phyloP scores from a whole-genome alignment of 2,113 vertebrate genomes.

The Protobothrops flavoviridis region DNA sequence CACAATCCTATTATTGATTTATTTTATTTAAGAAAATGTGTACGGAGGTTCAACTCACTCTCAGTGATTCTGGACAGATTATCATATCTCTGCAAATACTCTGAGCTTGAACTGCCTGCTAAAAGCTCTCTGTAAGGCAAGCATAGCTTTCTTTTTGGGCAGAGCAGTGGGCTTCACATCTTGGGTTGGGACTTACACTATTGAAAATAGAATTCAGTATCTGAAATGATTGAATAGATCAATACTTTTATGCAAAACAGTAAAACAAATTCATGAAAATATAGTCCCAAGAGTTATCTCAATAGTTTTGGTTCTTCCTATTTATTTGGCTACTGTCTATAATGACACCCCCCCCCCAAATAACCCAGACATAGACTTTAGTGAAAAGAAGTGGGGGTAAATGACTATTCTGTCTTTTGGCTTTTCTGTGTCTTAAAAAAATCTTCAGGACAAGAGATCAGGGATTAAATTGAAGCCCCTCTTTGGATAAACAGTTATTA shows the following conservation, averaged over 20 bases:
- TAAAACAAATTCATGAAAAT: background rate
- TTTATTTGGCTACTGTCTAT: background rate
- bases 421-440: background rate
- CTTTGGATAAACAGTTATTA: background rate
- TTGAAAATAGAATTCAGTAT: background rate
- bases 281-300: background rate
- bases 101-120: background rate
- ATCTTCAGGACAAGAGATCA: background rate
- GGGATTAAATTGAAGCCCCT: background rate
- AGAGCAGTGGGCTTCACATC: background rate
- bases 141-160: background rate
- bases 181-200: background rate
- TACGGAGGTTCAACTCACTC: background rate
- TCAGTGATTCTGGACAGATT: background rate
- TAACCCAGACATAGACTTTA: background rate
- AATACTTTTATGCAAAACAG: background rate
- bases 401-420: background rate
- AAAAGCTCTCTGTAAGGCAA: background rate
- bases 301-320: background rate
- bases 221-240: background rate
- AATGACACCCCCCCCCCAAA: background rate
- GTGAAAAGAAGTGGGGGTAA: background rate
- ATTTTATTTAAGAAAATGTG: background rate
- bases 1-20: background rate
- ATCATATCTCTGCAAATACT: background rate